Base-by-base conservation (phyloP, 2,888 invertebrate species). In the Eupithecia subfuscata region DNA sequence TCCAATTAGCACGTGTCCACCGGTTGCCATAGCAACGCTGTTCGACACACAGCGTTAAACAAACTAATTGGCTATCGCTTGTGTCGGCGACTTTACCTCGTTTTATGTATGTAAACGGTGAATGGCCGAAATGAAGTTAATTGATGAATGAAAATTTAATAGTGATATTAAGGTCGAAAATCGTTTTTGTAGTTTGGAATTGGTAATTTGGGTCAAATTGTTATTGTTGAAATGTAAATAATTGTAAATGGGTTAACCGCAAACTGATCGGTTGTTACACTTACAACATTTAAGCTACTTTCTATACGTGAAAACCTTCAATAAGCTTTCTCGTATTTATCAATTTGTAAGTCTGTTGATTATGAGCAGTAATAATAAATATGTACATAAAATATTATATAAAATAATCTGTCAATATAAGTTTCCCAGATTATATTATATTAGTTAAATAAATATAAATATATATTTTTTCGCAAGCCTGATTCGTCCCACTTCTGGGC, bases 31-130 rank as follows among this genome's bases (percentile, higher is more conserved):
- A 85, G 87, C 87, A 87, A 90, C 90, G 87, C 82, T 60, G 60
- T 60, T 84, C 84, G 83, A 81, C 84, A 85, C 85, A 89, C 88
- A 83, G 86, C 88, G 89, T 89, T 90, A 90, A 92, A 92, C 91
- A 90, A 92, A 90, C 91, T 92, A 92, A 92, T 92, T 92, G 92
- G 88, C 82, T 84, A 80, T 80, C 85, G 87, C 87, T 88, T 88
- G 86, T 89, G 86, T 84, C 85, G 82, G 81, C 83, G 85, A 82
- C 81, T 87, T 87, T 86, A 87, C 86, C 82, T 81, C 81, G 78
- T 85, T 84, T 82, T 82, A 83, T 83, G 83, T 84, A 85, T 84
- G 83, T 82, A 78, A 81, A 82, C 81, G 83, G 80, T 75, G 83
- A 81, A 83, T 82, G 80, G 69, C 78, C 78, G 77, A 79, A 81